Conservation (phyloP, 2,888 invertebrate species). For the Diarsia brunnea region DNA sequence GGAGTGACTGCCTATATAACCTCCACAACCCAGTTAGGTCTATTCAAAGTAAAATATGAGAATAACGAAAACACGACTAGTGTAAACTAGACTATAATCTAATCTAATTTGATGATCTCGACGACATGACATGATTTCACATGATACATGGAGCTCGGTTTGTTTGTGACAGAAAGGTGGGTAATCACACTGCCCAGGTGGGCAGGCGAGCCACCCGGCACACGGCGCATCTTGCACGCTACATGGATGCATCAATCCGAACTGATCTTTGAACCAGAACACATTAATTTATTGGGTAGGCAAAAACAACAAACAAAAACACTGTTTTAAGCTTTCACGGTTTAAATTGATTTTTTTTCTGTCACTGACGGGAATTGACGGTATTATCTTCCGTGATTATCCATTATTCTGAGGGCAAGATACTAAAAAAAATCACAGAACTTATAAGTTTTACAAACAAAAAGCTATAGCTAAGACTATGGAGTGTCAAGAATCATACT, state of each 20-base stretch:
- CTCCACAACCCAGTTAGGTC: no score
- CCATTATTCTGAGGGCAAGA: no score
- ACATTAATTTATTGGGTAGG: conserved; percentile 61
- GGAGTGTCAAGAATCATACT: no score
- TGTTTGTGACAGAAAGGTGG: conserved; percentile 72
- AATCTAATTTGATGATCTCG: conserved; percentile 41
- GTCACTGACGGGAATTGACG: no score
- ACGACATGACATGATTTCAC: conserved; percentile 63
- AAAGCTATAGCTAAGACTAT: no score
- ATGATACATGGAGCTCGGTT: conserved; percentile 56
- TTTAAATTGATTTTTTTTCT: no score
- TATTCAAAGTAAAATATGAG: conserved; percentile 6
- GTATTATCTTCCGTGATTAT: no score
- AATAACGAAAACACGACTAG: background rate
- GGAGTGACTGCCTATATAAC: no score
- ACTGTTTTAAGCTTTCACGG: no score
- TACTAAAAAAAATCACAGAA: no score
- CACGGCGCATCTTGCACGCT: conserved; percentile 69
- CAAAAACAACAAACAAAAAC: conserved; percentile 10
- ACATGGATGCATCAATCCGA: conserved; percentile 61
- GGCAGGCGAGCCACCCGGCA: conserved; percentile 72
- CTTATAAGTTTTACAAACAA: no score
- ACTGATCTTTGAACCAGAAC: conserved; percentile 76
- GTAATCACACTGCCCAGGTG: conserved; percentile 76
- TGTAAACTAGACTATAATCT: conserved; percentile 12